Evolutionary conservation across 1,140 invertebrate species (phyloP), one percentile per base, ranked within the genome.

Genomic region (Heliconius eleuchia): DNA sequence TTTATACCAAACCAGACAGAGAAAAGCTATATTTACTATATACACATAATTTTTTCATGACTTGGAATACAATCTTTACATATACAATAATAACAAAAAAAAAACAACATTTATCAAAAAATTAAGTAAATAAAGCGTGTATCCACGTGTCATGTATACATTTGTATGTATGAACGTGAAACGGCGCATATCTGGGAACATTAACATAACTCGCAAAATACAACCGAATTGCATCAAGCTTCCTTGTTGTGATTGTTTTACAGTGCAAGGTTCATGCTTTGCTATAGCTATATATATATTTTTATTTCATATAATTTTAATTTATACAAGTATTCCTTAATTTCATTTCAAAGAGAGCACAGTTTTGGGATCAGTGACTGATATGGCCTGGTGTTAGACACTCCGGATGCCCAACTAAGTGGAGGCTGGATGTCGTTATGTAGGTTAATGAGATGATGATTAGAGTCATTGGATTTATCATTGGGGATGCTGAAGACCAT

Each of bases 201-300:
- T 66, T 66, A 66, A 66, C 60, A 66, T 66, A 66, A 66, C 60
- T 66, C 27, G 60, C 60, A 66, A 66, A 66, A 66, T 66, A 66
- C 60, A 66, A 66, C 60, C 60, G 60, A 66, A 66, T 66, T 66
- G 60, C 60, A 66, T 27, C 30, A 9, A 66, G 60, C 23, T 66
- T 60, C 57, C 57, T 66, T 11, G 23, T 66, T 30, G 60, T 66
- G 60, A 16, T 66, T 66, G 60, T 66, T 66, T 27, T 30, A 4
- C 11, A 66, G 8, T 66, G 23, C 0, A 66, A 30, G 3, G 60
- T 23, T 3, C 30, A 66, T 11, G 60, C 60, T 66, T 3, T 66
- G 9, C 60, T 30, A 30, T 66, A 11, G 19, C 19, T n/a, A 46
- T 57, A 23, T 57, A 23, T 23, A 57, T 57, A 23, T 0, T 0